Base-by-base conservation (phyloP, 2,113 vertebrate genomes). In the Microcebus murinus region DNA sequence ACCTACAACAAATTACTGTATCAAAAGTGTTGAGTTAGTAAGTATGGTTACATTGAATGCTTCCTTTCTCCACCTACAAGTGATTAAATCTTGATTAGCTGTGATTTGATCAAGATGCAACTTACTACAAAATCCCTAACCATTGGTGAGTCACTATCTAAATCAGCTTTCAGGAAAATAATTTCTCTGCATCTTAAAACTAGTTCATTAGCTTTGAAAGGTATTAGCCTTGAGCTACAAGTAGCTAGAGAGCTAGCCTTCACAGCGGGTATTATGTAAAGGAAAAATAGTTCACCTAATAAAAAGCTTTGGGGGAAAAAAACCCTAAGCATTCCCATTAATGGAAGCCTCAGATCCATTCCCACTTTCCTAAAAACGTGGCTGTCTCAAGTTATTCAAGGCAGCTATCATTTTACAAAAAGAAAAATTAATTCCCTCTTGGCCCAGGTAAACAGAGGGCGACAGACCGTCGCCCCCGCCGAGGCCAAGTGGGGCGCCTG, bases 231-330 rank as follows among this genome's bases (percentile, higher is more conserved):
- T 80, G 63, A 79, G 91, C 80, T 79, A 87, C 87, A 90, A 90
- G 70, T 48, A 74, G 83, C 79, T 17, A 81, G 42, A 89, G n/a
- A 91, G 57, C 55, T 20, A 81, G 55, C 42, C n/a, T 88, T 70
- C 95, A 70, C 84, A 13, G 63, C 29, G 14, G 57, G 87, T 77
- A 81, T 80, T 65, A 81, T 57, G 61, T 90, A 94, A 95, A 34
- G 31, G n/a, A 81, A 91, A 97, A 95, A 88, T n/a, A 91, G 76
- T 86, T 88, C 92, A 81, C 31, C 92, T 88, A 50, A 25, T 83
- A 84, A 74, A 95, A 92, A 81, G 52, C 90, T 89, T 45, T 81
- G 74, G 93, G 52, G 86, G 65, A 65, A 77, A 55, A 79, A 91
- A 39, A 59, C 89, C 95, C 79, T 65, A 55, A 68, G 90, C 90